Evolutionary conservation across 2,888 invertebrate genomes (phyloP).

Genomic region (Agriopis marginaria): DNA sequence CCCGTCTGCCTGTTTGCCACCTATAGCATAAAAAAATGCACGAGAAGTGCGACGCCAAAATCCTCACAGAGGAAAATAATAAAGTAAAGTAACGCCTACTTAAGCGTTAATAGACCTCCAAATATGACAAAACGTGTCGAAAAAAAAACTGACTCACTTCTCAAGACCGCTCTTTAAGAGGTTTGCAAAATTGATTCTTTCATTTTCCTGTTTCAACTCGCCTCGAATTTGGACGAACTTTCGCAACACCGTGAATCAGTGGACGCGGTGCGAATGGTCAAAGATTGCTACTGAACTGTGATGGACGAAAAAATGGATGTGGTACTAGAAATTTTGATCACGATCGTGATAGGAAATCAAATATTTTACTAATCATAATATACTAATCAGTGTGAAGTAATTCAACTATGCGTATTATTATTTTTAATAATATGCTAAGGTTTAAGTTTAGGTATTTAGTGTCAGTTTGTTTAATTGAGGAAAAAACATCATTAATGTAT

Average conservation of each 20-base stretch:
- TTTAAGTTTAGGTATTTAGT: too few species aligned
- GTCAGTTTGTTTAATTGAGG: too few species aligned
- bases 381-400: neutral
- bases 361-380: too few species aligned
- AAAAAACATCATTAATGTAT: too few species aligned
- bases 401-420: too few species aligned
- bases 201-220: constrained; percentile 70
- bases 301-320: constrained; percentile 18
- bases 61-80: neutral
- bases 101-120: constrained; percentile 17
- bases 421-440: too few species aligned
- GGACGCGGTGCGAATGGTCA: constrained; percentile 36
- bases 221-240: constrained; percentile 50
- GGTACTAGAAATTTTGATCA: neutral
- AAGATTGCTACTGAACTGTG: constrained; percentile 24
- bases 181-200: constrained; percentile 54
- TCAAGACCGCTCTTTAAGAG: constrained; percentile 54
- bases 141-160: constrained; percentile 61
- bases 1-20: too few species aligned
- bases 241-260: constrained; percentile 74
- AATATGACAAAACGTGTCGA: constrained; percentile 37
- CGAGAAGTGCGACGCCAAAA: too few species aligned
- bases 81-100: constrained; percentile 11
- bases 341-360: neutral
- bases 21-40: too few species aligned